Evolutionary conservation across 2,888 invertebrate genomes (phyloP), one percentile per base, ranked within the genome.

Genomic region (Eubasilissa splendida): DNA sequence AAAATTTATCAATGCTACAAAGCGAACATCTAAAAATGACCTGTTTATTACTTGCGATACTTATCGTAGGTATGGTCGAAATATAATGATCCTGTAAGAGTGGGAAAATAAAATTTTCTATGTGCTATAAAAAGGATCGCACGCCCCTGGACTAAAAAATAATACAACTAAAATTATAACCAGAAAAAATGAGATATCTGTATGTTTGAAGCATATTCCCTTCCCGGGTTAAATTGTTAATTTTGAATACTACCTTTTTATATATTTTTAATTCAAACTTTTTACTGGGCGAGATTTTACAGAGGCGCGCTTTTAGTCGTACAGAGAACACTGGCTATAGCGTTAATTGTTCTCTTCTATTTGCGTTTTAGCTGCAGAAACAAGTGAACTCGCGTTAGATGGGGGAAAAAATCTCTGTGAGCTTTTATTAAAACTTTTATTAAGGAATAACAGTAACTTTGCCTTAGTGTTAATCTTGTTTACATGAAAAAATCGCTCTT

Each of bases 381-480:
- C 70, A 70, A 65, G 65, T 65, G 65, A 65, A 65, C 65, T 22
- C 31, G 33, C 33, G 65, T 60, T 60, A 9, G 22, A 42, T 10
- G 65, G 31, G 31, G 22, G 54, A 33, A 56, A 77, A 77, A 77
- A 53, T 70, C 71, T 33, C 71, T 33, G 31, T 14, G n/a, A 56
- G 71, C 76, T 68, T 80, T 80, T 83, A 83, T 83, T 83, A 83
- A 83, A 83, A 79, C 79, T 83, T 80, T 83, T 80, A 83, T 80
- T 79, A 82, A 59, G 73, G 73, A 83, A 78, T 76, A 83, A 80
- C 74, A 78, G 68, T 79, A 83, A 80, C 80, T 80, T 79, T 59
- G 76, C 80, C 75, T 76, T 66, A 73, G 79, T 76, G 78, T 76
- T 78, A 80, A 80, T 80, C 82, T 80, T 80, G 80, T 83, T 83